A percentile compares a stretch with the other conserved stretches of the same genome.
Evolutionary conservation across 2,888 invertebrate species (phyloP).

Genomic region (Brachypterus glaber): DNA sequence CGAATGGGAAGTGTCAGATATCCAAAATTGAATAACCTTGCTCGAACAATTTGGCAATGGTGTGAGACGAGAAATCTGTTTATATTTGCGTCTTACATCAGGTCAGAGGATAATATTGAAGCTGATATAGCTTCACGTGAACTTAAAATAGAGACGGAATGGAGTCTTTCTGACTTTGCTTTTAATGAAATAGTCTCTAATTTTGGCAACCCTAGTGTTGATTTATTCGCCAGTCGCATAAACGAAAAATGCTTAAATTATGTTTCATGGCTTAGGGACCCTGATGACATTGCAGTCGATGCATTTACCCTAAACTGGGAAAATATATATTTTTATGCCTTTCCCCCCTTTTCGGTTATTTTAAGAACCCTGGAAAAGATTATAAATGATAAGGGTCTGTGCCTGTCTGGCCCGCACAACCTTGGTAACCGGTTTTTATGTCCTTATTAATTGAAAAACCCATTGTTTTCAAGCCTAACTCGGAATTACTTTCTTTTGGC

Average conservation of each 20-base stretch:
- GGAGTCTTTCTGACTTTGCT: slow-evolving; percentile 5
- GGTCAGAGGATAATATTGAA: slow-evolving; percentile 16
- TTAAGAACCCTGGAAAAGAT: slow-evolving; percentile 2
- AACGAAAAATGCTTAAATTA: slow-evolving; percentile 7
- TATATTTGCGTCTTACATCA: slow-evolving; percentile 21
- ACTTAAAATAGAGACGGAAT: slow-evolving; percentile 16
- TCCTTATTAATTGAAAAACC: slow-evolving; percentile 8
- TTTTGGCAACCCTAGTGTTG: slow-evolving; percentile 7
- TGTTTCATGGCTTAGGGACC: slow-evolving; percentile 10
- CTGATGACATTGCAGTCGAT: slow-evolving; percentile 4
- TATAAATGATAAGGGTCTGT: slow-evolving; percentile 1
- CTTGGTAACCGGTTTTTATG: slow-evolving; percentile 8
- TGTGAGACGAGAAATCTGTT: slow-evolving; percentile 21
- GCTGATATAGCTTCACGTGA: slow-evolving; percentile 23
- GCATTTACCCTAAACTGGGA: slow-evolving; percentile 5
- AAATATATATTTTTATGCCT: slow-evolving; percentile 9
- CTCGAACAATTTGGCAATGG: slow-evolving; percentile 22
- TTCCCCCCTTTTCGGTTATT: slow-evolving; percentile 10
- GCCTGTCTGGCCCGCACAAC: slow-evolving; percentile 5
- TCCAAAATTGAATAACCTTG: slow-evolving; percentile 17
- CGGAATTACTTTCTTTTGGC: slow-evolving; percentile 10
- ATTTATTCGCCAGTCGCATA: slow-evolving; percentile 9
- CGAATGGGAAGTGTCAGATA: slow-evolving; percentile 21
- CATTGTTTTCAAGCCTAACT: slow-evolving; percentile 6
- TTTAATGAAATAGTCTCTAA: neutral